Evolutionary conservation across 2,888 invertebrate genomes (phyloP), one percentile per base, ranked within the genome.

Genomic region (Coleophora deauratella): DNA sequence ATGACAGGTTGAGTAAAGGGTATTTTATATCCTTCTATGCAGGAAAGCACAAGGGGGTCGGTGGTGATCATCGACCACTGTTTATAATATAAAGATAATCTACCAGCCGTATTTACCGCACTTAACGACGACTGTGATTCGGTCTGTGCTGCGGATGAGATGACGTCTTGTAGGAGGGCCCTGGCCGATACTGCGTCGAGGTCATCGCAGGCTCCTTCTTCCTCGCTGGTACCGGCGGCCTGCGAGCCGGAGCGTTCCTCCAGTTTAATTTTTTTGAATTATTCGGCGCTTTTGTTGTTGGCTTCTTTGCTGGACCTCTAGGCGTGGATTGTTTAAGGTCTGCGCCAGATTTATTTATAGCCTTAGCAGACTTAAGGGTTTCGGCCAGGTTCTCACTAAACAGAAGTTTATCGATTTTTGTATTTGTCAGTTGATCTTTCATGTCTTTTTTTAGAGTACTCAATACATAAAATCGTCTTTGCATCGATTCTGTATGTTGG

Each of bases 11-110:
- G 21, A 8, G 37, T 41, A 21, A 44, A 41, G 0, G 35, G 35
- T 9, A 44, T 45, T 40, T 37, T 36, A 13, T 45, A 45, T 7
- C 43, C 47, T 27, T 42, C 21, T 27, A 48, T 42, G 32, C 37
- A 45, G 0, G 48, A 45, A n/a, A 42, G 21, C 2, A 45, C 37
- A 8, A 13, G 35, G 8, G 14, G 15, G 37, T 48, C 45, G 1
- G 9, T 21, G 0, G 48, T 48, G 32, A 45, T 27, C 6, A 48
- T 34, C n/a, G 38, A 35, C 48, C 45, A 45, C 27, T 40, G 43
- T 7, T 37, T 21, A 27, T 33, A 30, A 35, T 38, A 49, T 8
- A 31, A 10, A 9, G 39, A 30, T 13, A 49, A 14, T 30, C 42
- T 35, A 28, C 46, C 46, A 3, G 45, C 43, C 10, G 37, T 40